Percentiles rank a stretch among this genome's conserved stretches.
Conservation (phyloP, 2,888 invertebrate species). For the Acrocera orbiculus region DNA sequence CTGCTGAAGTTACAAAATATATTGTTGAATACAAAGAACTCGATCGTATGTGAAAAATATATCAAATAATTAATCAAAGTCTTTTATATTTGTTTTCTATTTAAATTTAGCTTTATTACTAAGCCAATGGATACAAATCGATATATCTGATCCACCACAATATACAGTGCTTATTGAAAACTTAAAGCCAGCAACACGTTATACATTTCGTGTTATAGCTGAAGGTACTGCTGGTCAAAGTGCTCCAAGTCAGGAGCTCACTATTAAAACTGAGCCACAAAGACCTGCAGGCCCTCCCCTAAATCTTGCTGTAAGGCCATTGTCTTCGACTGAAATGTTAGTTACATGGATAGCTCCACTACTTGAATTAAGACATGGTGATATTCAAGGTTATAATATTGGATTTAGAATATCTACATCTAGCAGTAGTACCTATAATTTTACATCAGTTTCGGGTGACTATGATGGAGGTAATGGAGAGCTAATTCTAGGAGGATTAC, state of each 20-base stretch:
- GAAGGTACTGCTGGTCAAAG: slow-evolving; percentile 58
- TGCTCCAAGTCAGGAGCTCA: slow-evolving; percentile 43
- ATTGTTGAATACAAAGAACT: slow-evolving; percentile 48
- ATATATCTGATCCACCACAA: slow-evolving; percentile 44
- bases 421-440: slow-evolving; percentile 42
- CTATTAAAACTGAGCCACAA: slow-evolving; percentile 49
- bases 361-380: slow-evolving; percentile 51
- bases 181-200: slow-evolving; percentile 51
- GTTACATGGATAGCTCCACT: slow-evolving; percentile 59
- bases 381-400: slow-evolving; percentile 58
- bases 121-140: slow-evolving; percentile 45
- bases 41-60: slow-evolving; percentile 38
- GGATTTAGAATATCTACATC: slow-evolving; percentile 33
- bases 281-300: slow-evolving; percentile 51
- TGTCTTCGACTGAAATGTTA: slow-evolving; percentile 54
- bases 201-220: slow-evolving; percentile 51
- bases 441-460: slow-evolving; percentile 48
- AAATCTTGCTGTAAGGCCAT: slow-evolving; percentile 46
- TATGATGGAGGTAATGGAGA: slow-evolving; percentile 51
- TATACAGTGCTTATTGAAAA: slow-evolving; percentile 48
- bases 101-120: slow-evolving; percentile 23
- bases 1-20: slow-evolving; percentile 51
- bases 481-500: slow-evolving; percentile 41
- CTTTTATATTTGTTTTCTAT: not conserved
- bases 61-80: not conserved